A percentile compares a stretch with the other conserved stretches of the same genome.
These are phyloP conservation scores for Colaptes auratus DNA, from an alignment of 2,113 vertebrate genomes.

Conservation along the genomic window DNA sequence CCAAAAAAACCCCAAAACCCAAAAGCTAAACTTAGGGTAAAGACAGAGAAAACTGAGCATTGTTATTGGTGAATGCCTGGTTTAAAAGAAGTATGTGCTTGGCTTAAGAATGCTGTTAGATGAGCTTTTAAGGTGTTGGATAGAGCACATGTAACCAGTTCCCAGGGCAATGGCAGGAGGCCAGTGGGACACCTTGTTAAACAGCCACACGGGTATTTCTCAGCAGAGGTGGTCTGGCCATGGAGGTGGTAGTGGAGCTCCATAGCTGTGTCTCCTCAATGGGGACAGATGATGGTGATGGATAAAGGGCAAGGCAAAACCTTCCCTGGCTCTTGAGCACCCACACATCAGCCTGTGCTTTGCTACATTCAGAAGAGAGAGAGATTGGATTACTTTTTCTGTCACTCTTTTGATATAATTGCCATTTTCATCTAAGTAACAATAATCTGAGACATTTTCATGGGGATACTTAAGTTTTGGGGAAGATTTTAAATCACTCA, in stretches of 20 bases:
- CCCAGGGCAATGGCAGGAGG: not conserved
- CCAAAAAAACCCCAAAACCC: too few species aligned
- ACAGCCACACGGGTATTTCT: not conserved
- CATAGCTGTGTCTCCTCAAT: not conserved
- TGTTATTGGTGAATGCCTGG: not conserved
- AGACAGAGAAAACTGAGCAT: not conserved
- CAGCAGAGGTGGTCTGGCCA: not conserved
- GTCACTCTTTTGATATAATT: not conserved
- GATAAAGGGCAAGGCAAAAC: not conserved
- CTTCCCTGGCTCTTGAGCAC: not conserved
- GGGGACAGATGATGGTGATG: not conserved
- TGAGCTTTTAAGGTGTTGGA: not conserved
- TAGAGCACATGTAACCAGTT: not conserved
- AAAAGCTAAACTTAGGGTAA: not conserved
- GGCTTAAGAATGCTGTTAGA: not conserved
- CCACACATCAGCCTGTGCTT: not conserved
- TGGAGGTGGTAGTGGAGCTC: not conserved
- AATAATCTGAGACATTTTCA: not conserved
- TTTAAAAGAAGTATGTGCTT: not conserved
- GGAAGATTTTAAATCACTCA: not conserved
- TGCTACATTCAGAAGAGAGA: not conserved
- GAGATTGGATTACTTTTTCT: not conserved
- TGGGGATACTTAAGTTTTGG: not conserved
- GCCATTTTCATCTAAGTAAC: not conserved
- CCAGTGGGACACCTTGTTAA: not conserved